phyloP scores from a whole-genome alignment of 1,140 invertebrate species.

The Cotesia vestalis region DNA sequence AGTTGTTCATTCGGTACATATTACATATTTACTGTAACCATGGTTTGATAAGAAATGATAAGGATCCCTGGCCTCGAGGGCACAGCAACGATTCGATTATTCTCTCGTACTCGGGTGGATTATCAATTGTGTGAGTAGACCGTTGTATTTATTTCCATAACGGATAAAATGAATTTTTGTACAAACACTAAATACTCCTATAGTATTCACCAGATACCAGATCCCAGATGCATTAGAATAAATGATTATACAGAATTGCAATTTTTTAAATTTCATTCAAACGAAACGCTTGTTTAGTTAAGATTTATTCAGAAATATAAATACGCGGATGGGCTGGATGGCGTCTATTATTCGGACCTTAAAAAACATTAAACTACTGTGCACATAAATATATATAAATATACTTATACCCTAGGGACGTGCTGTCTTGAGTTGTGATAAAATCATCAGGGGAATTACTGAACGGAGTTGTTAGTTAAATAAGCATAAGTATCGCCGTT shows the following conservation, averaged over 20 bases:
- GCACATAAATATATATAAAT: no score
- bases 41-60: conserved; percentile 35
- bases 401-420: neutral
- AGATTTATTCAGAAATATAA: no score
- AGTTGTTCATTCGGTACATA: conserved; percentile 6
- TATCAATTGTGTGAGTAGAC: neutral
- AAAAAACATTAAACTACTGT: neutral
- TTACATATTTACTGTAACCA: conserved; percentile 19
- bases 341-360: neutral
- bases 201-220: no score
- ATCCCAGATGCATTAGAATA: no score
- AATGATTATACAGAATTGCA: no score
- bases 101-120: neutral
- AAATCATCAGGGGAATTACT: conserved; percentile 28
- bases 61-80: conserved; percentile 21
- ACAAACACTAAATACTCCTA: neutral
- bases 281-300: no score
- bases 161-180: neutral
- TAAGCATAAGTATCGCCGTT: neutral
- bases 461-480: neutral
- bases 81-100: conserved; percentile 5
- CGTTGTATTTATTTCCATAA: neutral
- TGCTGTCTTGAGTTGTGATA: conserved; percentile 11
- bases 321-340: neutral
- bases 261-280: no score